These are phyloP conservation scores for Emesis russula DNA, from an alignment of 2,888 invertebrate species.

Conservation along the genomic window DNA sequence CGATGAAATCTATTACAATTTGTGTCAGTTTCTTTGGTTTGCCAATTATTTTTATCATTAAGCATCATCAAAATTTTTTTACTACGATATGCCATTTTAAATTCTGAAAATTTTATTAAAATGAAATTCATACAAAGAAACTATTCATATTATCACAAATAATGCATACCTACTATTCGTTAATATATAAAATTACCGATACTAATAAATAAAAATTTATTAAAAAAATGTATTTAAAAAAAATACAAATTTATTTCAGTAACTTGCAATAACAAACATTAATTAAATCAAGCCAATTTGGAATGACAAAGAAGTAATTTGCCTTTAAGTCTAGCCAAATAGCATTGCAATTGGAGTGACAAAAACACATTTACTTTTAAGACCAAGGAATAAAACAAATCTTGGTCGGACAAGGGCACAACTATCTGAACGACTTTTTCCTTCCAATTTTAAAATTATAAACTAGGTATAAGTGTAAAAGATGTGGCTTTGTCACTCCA, in stretches of 20 bases:
- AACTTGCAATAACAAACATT: constrained; percentile 15
- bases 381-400: constrained; percentile 15
- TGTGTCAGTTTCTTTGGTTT: constrained; percentile 9
- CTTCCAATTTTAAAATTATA: constrained; percentile 16
- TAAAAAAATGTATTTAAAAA: background rate
- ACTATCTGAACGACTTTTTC: background rate
- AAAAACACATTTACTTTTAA: constrained; percentile 12
- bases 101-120: background rate
- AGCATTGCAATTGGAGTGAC: background rate
- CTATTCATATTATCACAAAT: background rate
- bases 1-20: background rate
- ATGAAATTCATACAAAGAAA: constrained; percentile 1
- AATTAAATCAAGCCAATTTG: background rate
- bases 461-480: constrained; percentile 8
- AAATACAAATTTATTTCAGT: background rate
- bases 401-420: constrained; percentile 10
- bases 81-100: background rate
- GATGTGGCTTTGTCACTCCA: constrained; percentile 1
- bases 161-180: background rate
- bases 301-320: constrained; percentile 1
- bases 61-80: constrained; percentile 6
- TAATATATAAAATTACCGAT: background rate
- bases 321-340: constrained; percentile 13
- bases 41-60: constrained; percentile 9
- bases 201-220: background rate